Evolutionary conservation across 1,140 invertebrate species (phyloP), one percentile per base, ranked within the genome.

Genomic region (Drosophila pseudoananassae): DNA sequence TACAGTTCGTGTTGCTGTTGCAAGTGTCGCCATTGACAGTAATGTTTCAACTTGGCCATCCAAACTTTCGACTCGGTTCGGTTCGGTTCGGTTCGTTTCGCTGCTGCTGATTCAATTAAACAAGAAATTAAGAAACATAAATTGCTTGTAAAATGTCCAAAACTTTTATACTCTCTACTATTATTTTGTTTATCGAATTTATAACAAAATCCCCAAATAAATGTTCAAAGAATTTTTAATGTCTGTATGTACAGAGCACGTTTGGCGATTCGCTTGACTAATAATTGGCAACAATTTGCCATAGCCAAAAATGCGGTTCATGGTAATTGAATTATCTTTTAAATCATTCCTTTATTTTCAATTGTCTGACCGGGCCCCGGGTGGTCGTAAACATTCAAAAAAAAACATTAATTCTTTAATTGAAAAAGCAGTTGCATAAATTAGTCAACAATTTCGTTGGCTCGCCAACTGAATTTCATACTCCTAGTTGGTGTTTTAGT

Each of bases 101-200:
- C 54, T 54, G 46, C 55, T 72, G 76, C 55, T 78, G 52, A 68
- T 74, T 79, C 51, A 61, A 79, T 75, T 68, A 71, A 60, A 56
- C 50, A 56, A 65, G 17, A 63, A 60, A 78, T 58, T 53, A 66
- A 66, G 14, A 47, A 53, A 40, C 29, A 45, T 45, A 20, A 20
- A 46, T 45, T 51, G 46, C 43, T 68, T 38, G 65, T 54, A 47
- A 51, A 51, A 52, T 29, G 46, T 23, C 17, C 10, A 51, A 51
- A 71, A 51, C 23, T 52, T 72, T 49, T 23, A 17, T 36, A 29
- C 52, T 45, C 36, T 27, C 15, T 20, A 33, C 14, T 12, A 20
- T 7, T 23, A 72, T 58, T 66, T 66, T 15, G 7, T 23, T 54
- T 15, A 68, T 69, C 40, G 61, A 38, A 54, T 55, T 69, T 54